Evolutionary conservation across 2,888 invertebrate genomes (phyloP), one percentile per base, ranked within the genome.

Genomic region (Lepas anatifera): DNA sequence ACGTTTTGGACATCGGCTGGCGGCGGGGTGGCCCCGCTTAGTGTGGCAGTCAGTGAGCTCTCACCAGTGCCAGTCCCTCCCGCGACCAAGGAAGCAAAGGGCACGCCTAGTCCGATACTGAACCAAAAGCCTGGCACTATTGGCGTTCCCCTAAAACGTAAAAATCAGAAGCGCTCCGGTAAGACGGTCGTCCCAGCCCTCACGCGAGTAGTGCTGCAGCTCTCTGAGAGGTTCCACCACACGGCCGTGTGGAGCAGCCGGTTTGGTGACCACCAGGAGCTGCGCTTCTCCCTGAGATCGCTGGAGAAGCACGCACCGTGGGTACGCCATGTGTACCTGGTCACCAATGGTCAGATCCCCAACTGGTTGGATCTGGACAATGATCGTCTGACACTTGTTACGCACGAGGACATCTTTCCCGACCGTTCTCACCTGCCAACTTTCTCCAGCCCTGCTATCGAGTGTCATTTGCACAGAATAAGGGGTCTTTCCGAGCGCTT

Each of bases 311-410:
- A 85, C 78, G 90, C 90, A 10, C 89, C 88, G 0, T 92, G 90
- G 90, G 82, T 92, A 8, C 83, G 88, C 27, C 87, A 88, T 71
- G 84, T 92, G 10, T 92, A 86, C 76, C 85, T 91, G 27, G 87
- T 91, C 6, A 92, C 91, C 3, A 90, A 90, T 79, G 91, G 90
- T 0, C 91, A 91, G 79, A 87, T 91, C 74, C 89, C 89, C 0
- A 85, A 87, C 77, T 91, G 91, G 91, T 78, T 92, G 64, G 87
- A 90, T 77, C 81, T 90, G 76, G 87, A 87, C 75, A 85, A 87
- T 75, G 83, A 84, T 8, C 81, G 85, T 73, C 81, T 91, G 11
- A 84, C 85, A 0, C 78, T 91, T 8, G 81, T 91, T 37, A 86
- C 87, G 8, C 91, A 91, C 76, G 82, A 86, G 48, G 84, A 88